Evolutionary conservation across 2,113 vertebrate species (phyloP), one percentile per base, ranked within the genome.

Genomic region (Chelonoidis abingdonii): DNA sequence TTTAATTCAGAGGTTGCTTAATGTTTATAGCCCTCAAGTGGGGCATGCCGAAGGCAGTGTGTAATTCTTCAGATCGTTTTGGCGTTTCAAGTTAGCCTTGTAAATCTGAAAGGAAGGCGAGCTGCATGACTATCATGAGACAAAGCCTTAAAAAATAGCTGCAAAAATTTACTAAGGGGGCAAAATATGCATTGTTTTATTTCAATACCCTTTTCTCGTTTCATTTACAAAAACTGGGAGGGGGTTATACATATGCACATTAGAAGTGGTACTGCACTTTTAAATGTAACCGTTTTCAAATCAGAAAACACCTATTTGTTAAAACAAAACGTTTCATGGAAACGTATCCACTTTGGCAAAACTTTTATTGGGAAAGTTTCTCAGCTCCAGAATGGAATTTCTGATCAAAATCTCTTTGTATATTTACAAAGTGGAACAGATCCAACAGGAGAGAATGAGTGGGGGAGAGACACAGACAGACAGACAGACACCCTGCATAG

Each of bases 31-130:
- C 8, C 62, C 19, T 80, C 12, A 88, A 88, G 41, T 38, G 89
- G 52, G 41, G 89, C 3, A 24, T 91, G 57, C 41, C 0, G 1
- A 86, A n/a, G 2, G 4, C 9, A 49, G 5, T 21, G 5, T 2
- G 31, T 38, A 65, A 4, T 50, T 91, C 75, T 93, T 84, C 38
- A 49, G 59, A 49, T 27, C 84, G 85, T 80, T 93, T 93, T 80
- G 91, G 25, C 6, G 29, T 16, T 84, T n/a, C 29, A 83, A 92
- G 4, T 1, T 83, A 4, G 4, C 35, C 25, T 88, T 59, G 76
- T 0, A 54, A 29, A 19, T 14, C 13, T 75, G 25, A 49, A 38
- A 88, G 49, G n/a, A 21, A 87, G 57, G 78, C 6, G 47, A 27
- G 22, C n/a, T 38, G 75, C 41, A 76, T 41, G 38, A 75, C 24